A percentile compares a stretch with the other conserved stretches of the same genome.
These are phyloP conservation scores for Laticauda colubrina DNA, from an alignment of 2,113 vertebrate species.

Conservation along the genomic window DNA sequence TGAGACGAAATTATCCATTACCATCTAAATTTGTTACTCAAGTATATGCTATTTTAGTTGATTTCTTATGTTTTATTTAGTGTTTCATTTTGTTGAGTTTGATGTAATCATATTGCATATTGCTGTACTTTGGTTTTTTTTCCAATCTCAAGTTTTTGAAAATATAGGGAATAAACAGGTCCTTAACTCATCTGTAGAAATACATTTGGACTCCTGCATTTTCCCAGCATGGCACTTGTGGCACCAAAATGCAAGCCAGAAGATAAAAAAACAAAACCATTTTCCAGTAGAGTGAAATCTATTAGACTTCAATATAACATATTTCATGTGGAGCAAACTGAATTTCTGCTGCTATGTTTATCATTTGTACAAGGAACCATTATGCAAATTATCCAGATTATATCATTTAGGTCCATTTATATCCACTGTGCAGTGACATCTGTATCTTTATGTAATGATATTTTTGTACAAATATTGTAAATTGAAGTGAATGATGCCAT, in stretches of 20 bases:
- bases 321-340: background rate
- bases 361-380: background rate
- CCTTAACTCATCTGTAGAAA: background rate
- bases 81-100: background rate
- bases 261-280: background rate
- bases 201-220: background rate
- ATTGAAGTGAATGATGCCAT: background rate
- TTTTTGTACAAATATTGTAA: background rate
- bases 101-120: background rate
- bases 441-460: background rate
- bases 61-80: background rate
- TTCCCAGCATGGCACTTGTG: background rate
- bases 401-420: background rate
- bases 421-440: background rate
- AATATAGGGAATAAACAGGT: background rate
- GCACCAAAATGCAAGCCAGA: background rate
- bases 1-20: background rate
- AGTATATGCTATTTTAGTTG: background rate
- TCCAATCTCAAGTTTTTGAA: background rate
- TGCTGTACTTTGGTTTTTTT: background rate
- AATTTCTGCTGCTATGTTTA: background rate
- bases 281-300: background rate
- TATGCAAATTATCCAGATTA: background rate
- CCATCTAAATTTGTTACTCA: background rate
- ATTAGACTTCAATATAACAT: background rate